Evolutionary conservation across 2,113 vertebrate species (phyloP).

Genomic region (Rutilus rutilus): DNA sequence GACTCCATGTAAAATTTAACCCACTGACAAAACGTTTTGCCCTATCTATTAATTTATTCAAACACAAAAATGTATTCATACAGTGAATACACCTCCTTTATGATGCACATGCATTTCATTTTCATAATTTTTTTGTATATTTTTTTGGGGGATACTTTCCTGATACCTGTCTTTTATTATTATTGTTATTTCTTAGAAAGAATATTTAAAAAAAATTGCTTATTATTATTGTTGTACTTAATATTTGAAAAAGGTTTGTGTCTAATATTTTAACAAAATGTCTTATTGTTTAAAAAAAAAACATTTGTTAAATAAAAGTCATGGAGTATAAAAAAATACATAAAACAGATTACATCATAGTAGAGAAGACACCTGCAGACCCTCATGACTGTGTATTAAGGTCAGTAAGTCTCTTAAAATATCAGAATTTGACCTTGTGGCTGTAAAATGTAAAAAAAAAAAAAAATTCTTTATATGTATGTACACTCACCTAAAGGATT

Average conservation of each 20-base stretch:
- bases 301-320: background rate
- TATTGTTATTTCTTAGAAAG: no score
- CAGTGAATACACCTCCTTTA: background rate
- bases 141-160: background rate
- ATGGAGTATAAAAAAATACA: background rate
- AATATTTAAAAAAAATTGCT: no score
- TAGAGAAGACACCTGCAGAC: background rate
- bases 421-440: no score
- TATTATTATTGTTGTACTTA: no score
- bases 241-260: no score
- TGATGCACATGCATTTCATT: background rate
- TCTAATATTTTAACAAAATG: background rate
- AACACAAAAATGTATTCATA: background rate
- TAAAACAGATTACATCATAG: no score
- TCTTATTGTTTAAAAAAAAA: background rate
- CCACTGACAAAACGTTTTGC: background rate
- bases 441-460: background rate
- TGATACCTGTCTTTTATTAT: no score
- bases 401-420: background rate
- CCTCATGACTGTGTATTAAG: background rate
- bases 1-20: constrained; percentile 4
- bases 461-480: no score
- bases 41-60: background rate
- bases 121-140: background rate
- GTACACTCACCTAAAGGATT: no score